These are phyloP conservation scores for Crotalus horridus DNA, from an alignment of 2,113 vertebrate species.

Conservation along the genomic window DNA sequence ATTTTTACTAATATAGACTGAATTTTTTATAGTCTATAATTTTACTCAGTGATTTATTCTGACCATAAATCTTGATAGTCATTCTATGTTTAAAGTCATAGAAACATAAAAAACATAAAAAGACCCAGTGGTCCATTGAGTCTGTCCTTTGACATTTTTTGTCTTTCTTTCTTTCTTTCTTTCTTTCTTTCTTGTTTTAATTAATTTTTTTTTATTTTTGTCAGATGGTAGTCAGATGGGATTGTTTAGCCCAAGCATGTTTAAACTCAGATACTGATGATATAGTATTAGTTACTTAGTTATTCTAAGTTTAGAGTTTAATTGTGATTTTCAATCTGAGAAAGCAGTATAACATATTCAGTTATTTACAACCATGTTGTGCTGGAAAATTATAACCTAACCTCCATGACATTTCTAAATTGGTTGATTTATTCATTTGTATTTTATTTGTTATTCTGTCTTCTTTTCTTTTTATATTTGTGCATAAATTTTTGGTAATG, in stretches of 20 bases:
- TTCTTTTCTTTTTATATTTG: neutral
- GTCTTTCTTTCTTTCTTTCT: too few species aligned
- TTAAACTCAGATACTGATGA: neutral
- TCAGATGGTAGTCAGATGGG: neutral
- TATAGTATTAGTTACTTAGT: neutral
- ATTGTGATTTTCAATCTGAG: neutral
- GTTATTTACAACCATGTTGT: neutral
- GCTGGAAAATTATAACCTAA: neutral
- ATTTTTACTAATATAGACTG: neutral
- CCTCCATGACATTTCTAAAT: neutral
- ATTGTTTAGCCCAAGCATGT: neutral
- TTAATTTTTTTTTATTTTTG: neutral
- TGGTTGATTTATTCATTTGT: neutral
- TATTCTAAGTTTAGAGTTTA: neutral
- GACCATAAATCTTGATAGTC: neutral
- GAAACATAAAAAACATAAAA: too few species aligned
- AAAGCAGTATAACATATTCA: neutral
- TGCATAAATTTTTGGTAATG: neutral
- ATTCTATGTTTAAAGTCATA: neutral
- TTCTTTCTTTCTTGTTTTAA: neutral
- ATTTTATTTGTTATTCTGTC: neutral
- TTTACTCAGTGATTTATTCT: neutral
- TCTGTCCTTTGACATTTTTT: too few species aligned
- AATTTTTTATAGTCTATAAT: neutral
- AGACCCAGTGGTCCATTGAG: too few species aligned